Base-by-base conservation (phyloP, 2,797 vertebrate genomes). In the Alosa sapidissima region DNA sequence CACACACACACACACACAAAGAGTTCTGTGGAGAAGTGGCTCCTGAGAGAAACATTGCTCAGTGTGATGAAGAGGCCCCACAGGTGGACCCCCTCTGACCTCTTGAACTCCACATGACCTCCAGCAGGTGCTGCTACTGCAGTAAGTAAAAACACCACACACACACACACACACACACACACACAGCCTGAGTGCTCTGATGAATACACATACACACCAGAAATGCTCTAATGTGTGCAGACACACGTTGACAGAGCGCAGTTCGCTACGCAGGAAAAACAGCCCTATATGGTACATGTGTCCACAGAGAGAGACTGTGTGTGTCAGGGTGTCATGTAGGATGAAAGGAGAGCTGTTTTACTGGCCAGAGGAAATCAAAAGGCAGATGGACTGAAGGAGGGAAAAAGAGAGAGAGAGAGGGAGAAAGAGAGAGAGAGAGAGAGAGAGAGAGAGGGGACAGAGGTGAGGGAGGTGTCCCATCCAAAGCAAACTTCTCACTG, bases 41-140 rank as follows among this genome's bases (percentile, higher is more conserved):
- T 75, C 68, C 16, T 5, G 14, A 75, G 68, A 75, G 68, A 36
- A 45, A 33, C 68, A 75, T 75, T 6, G 68, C 36, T 75, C 68
- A 75, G 36, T 41, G 68, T 75, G 36, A 75, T 75, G 36, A 19
- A 75, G 36, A 75, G 68, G 68, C 16, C 68, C 33, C 28, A 72
- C 24, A 72, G 28, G 65, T 49, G 81, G 1, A 58, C 49, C 21
- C 72, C 65, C 48, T 47, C n/a, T 21, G 58, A 86, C 75, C 83
- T 78, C 83, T 55, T 88, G 85, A 52, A 83, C 52, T 75, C n/a
- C 45, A 55, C 48, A 13, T 82, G 65, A 83, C 47, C 81, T 19
- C 62, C 62, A 24, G 82, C 86, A 87, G 82, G 84, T 87, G 88
- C 72, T 68, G 85, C 87, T 84, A 83, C 86, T 85, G 83, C 13